phyloP scores from a whole-genome alignment of 2,888 invertebrate species.

The Celastrina argiolus region DNA sequence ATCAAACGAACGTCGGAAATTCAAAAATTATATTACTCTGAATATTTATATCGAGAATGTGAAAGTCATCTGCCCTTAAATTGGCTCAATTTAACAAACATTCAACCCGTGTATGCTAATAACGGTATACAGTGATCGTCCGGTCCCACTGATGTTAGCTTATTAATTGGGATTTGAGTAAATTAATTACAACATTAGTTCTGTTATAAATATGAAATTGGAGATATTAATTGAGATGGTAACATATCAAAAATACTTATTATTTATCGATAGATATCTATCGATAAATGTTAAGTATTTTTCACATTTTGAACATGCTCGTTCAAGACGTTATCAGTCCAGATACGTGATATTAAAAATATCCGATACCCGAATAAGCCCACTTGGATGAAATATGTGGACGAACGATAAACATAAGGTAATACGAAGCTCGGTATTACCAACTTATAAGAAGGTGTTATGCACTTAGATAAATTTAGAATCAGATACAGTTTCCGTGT shows the following conservation, averaged over 20 bases:
- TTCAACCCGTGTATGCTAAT: slow-evolving; percentile 1
- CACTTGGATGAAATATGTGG: too few relatives aligned
- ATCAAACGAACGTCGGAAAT: neutral
- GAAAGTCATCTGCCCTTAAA: slow-evolving; percentile 9
- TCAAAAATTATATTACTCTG: neutral
- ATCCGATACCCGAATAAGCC: too few relatives aligned
- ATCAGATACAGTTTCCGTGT: neutral
- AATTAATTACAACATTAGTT: slow-evolving; percentile 2
- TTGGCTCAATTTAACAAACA: slow-evolving; percentile 14
- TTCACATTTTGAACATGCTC: too few relatives aligned
- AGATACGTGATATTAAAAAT: too few relatives aligned
- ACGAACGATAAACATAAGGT: neutral
- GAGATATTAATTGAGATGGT: neutral
- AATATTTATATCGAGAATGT: neutral
- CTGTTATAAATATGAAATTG: neutral
- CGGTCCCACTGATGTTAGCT: neutral
- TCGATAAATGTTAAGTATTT: too few relatives aligned
- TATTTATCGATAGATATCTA: too few relatives aligned
- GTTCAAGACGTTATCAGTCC: too few relatives aligned
- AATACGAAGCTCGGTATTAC: neutral
- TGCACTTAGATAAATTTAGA: neutral
- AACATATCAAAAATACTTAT: too few relatives aligned
- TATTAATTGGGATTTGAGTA: neutral
- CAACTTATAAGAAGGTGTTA: too few relatives aligned
- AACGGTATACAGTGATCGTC: neutral